Evolutionary conservation across 2,888 invertebrate species (phyloP), one percentile per base, ranked within the genome.

Genomic region (Phania funesta): DNA sequence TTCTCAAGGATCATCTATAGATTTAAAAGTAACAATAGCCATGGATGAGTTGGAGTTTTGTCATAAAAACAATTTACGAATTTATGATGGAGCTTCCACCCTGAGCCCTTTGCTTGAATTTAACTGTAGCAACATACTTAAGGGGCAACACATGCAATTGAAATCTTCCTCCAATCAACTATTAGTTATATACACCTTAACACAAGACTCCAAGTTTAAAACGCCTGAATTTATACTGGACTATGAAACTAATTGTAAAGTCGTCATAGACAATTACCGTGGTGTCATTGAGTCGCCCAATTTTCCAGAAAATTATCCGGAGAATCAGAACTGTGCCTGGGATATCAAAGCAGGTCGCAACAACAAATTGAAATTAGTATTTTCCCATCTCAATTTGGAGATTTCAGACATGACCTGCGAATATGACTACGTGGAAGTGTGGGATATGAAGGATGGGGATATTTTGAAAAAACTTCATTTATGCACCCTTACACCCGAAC

Each of bases 261-360:
- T 82, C 7, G 77, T 64, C 0, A 62, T 89, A n/a, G 77, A 86
- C 0, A 74, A 81, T 13, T 35, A 87, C 48, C 91, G 92, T 83
- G 97, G 97, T n/a, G 93, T 95, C 11, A 95, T 98, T 80, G 98
- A 98, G 90, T 96, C 97, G 84, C 97, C 97, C 0, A 96, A 96
- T 87, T 98, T 95, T 88, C 98, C 98, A 0, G 91, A 94, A 58
- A 89, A 91, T 0, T 96, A 96, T 91, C 94, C 94, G 0, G 88
- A 92, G 24, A 89, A 92, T 58, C 88, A 92, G 32, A 93, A 95
- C 86, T 98, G 98, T 88, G 91, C 93, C 1, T 98, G 96, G 96
- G 93, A 91, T 35, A 94, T 96, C 52, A 93, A 93, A 35, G 96
- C 95, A 0, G 93, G 95, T 0, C 89, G 89, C 68, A 96, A 96